Base-by-base conservation (phyloP, 1,140 invertebrate species). In the Drosophila murphyi region DNA sequence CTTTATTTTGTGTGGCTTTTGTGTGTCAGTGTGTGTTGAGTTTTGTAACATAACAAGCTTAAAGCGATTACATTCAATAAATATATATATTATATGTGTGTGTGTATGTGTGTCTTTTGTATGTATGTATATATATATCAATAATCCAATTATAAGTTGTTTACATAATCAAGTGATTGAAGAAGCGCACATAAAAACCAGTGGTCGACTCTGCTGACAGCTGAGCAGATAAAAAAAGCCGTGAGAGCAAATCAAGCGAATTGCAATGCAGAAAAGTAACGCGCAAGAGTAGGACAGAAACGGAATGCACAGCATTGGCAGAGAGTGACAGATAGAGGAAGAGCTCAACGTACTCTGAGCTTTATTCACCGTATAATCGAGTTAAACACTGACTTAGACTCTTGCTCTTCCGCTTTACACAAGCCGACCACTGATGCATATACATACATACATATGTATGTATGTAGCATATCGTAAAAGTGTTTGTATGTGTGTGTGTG, bases 31-130 rank as follows among this genome's bases (percentile, higher is more conserved):
- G 37, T 72, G 50, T 41, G 29, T 56, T 70, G 63, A 64, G 78
- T 80, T 71, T 72, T 59, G 29, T 48, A 69, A 73, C 48, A 68
- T 54, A 61, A 73, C 63, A 68, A 73, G 71, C 63, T 68, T 68
- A 69, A 73, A 69, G 64, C 64, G 60, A 73, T 73, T 64, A 73
- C 64, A 73, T 60, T 81, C 75, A 78, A 64, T 74, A 77, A 72
- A 67, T 76, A 80, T 64, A 76, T 63, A 77, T 50, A 51, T 47
- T 65, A 43, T 77, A n/a, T n/a, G 0, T 43, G 39, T n/a, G 39
- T 43, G 39, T 43, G 39, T 43, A 28, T 61, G 72, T 54, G 31
- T 65, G 20, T 20, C 1, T 20, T 20, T 20, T n/a, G 39, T 43
- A 3, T 43, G 10, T 43, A n/a, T 43, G 39, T 43, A 28, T 61